Percentiles rank a stretch among this genome's conserved stretches.
Conservation (phyloP, 2,113 vertebrate genomes). For the Rattus rattus region DNA sequence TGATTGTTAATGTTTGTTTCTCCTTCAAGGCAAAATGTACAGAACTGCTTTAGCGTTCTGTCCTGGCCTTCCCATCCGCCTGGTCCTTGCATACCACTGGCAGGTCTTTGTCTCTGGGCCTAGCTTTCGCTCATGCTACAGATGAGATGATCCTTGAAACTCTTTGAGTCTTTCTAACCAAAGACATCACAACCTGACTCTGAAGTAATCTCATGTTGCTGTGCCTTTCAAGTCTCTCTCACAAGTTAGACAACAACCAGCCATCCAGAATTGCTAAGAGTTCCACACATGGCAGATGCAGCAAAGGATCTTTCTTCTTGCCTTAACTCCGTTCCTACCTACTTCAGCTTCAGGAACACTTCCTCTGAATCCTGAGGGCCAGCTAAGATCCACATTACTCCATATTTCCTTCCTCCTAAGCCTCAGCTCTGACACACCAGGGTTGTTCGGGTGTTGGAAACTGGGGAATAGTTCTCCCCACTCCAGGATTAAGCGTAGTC, state of each 20-base stretch:
- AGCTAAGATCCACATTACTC: background rate
- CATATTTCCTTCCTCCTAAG: background rate
- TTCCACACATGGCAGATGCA: background rate
- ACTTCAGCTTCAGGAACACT: constrained; percentile 18
- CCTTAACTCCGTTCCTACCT: background rate
- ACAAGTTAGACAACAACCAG: background rate
- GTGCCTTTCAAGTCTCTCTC: background rate
- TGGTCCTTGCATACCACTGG: background rate
- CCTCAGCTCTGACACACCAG: background rate
- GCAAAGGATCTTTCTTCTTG: background rate
- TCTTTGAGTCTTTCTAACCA: background rate
- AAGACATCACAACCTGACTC: background rate
- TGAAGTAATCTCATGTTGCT: background rate
- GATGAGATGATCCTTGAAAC: constrained; percentile 4
- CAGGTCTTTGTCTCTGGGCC: background rate
- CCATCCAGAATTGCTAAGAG: background rate
- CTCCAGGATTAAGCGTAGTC: background rate
- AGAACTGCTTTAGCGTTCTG: background rate
- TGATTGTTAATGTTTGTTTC: background rate
- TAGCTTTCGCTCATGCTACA: background rate
- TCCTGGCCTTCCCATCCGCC: background rate
- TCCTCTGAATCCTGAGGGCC: background rate
- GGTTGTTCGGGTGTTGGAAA: background rate
- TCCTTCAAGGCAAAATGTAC: background rate
- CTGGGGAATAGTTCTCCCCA: background rate